Conservation (phyloP, 35 echinoderm and acorn worm genomes). For the Eucidaris tribuloides region DNA sequence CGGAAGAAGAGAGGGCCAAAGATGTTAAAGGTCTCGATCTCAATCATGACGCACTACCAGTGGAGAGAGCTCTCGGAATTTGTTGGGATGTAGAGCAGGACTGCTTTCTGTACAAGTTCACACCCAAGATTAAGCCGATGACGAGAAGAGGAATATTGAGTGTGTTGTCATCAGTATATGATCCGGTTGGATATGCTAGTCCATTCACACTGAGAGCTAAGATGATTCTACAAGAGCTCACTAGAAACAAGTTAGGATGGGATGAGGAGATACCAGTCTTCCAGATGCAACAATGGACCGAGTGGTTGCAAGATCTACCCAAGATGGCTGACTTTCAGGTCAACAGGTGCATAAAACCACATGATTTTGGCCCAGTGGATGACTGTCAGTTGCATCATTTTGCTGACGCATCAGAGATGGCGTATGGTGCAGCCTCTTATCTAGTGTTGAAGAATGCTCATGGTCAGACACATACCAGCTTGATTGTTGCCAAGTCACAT, state of each 20-base stretch:
- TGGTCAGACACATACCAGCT: background rate
- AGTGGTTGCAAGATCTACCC: constrained; percentile 32
- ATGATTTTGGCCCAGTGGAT: constrained; percentile 10
- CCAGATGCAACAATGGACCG: constrained; percentile 21
- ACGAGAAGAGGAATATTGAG: constrained; percentile 42
- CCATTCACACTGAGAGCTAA: constrained; percentile 43
- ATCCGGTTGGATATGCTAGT: constrained; percentile 30
- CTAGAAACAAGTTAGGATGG: constrained; percentile 17
- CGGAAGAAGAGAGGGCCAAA: constrained; percentile 42
- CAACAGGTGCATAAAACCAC: constrained; percentile 35
- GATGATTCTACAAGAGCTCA: constrained; percentile 42
- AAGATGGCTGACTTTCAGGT: constrained; percentile 19
- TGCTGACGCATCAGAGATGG: constrained; percentile 52
- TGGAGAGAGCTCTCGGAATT: constrained; percentile 71
- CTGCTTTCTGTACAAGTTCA: constrained; percentile 33
- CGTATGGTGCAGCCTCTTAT: constrained; percentile 39
- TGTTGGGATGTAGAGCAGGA: constrained; percentile 49
- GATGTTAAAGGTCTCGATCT: constrained; percentile 40
- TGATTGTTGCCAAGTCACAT: constrained; percentile 34
- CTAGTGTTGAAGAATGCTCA: constrained; percentile 9
- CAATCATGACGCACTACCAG: constrained; percentile 24
- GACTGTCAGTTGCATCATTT: constrained; percentile 52
- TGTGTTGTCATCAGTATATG: constrained; percentile 46
- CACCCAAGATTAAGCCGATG: too few relatives aligned
- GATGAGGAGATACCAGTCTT: constrained; percentile 34